Percentiles rank a stretch among this genome's conserved stretches.
Conservation (phyloP, 1,140 invertebrate genomes). For the Uloborus diversus region DNA sequence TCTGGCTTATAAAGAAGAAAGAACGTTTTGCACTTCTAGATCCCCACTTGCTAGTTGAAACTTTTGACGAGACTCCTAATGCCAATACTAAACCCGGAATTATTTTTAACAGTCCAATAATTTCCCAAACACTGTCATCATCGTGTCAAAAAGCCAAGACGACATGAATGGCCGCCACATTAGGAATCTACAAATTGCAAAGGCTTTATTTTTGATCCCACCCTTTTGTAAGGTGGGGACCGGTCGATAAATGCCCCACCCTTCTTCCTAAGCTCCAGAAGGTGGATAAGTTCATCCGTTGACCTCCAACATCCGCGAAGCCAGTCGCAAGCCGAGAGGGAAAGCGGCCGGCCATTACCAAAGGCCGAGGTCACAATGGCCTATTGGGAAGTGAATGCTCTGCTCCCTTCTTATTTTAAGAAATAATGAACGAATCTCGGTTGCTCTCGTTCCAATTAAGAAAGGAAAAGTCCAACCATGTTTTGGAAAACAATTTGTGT, state of each 20-base stretch:
- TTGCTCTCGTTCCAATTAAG: conserved; percentile 27
- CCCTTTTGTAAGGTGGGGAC: conserved; percentile 15
- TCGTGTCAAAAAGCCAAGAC: too few species aligned
- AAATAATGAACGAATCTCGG: conserved; percentile 40
- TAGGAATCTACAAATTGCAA: conserved; percentile 30
- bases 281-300: conserved; percentile 48
- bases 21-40: too few species aligned
- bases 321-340: neutral
- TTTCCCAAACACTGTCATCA: too few species aligned
- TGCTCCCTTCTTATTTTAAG: conserved; percentile 16
- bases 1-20: too few species aligned
- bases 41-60: too few species aligned
- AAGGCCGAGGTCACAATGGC: conserved; percentile 19
- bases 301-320: conserved; percentile 53
- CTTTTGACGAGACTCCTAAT: too few species aligned
- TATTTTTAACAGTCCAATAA: too few species aligned
- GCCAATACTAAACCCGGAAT: too few species aligned
- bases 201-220: conserved; percentile 30
- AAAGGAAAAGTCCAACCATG: conserved; percentile 29
- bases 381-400: conserved; percentile 27
- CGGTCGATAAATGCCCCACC: conserved; percentile 43
- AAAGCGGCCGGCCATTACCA: conserved; percentile 17
- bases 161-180: too few species aligned
- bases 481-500: conserved; percentile 5
- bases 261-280: conserved; percentile 33